Evolutionary conservation across 2,113 vertebrate genomes (phyloP), one percentile per base, ranked within the genome.

Genomic region (Grammomys surdaster): DNA sequence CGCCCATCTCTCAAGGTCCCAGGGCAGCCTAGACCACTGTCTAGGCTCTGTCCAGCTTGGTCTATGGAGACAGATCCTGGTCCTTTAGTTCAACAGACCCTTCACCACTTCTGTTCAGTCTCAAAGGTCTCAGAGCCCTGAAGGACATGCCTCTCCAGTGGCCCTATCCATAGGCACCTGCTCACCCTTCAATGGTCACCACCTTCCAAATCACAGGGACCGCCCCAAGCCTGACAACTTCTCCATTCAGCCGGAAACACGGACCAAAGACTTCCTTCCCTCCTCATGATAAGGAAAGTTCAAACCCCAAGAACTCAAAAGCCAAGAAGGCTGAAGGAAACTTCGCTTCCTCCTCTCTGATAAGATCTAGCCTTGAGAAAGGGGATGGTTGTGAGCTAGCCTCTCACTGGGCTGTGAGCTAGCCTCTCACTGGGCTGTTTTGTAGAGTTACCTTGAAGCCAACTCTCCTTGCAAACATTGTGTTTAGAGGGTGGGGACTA

Each of bases 221-320:
- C 60, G n/a, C 54, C 58, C 19, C 1, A 48, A 48, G 60, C 60
- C 94, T 40, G 82, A 36, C 91, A 85, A 43, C 92, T 92, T 96
- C 95, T 76, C 76, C 86, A 81, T 96, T 92, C 91, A 73, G 87
- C 87, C 54, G 88, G 97, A 96, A 96, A 91, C 92, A 88, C 63
- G 93, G 91, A 93, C 95, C 87, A 78, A 78, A 91, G n/a, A 60
- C 89, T 94, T 95, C 90, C 26, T 91, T 75, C 80, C 73, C 51
- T 95, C 33, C 3, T 46, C 1, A 1, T 33, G 95, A 97, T 95
- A 94, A 96, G 90, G 63, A 84, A 84, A 72, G 75, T 89, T 69
- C 73, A 93, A 89, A 93, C 87, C 93, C 88, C 89, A 76, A 97
- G 91, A 88, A 88, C 16, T n/a, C 69, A 51, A 95, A 88, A 46